Conservation (phyloP, 2,113 vertebrate species). For the Malurus melanocephalus region DNA sequence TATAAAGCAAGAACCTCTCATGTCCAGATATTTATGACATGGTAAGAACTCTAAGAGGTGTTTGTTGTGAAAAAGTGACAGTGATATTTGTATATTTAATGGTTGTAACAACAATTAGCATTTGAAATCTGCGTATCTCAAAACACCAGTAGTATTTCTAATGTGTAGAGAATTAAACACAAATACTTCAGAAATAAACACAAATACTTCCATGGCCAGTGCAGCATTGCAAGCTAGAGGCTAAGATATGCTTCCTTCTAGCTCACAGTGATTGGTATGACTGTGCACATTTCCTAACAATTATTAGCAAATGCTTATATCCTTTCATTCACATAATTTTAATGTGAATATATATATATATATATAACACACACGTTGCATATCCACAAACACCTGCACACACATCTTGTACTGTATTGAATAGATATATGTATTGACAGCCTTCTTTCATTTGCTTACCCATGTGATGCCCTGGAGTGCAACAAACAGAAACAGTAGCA, state of each 20-base stretch:
- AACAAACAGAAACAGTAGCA: neutral
- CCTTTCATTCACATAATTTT: neutral
- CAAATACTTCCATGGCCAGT: neutral
- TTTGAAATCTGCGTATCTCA: neutral
- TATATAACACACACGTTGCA: accelerated
- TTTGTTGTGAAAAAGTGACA: neutral
- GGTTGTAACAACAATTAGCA: neutral
- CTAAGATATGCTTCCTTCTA: neutral
- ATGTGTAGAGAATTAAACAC: neutral
- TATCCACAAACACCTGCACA: neutral
- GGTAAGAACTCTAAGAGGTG: neutral
- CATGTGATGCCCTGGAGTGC: neutral
- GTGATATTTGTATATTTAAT: neutral
- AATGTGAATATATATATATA: neutral
- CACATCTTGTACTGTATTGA: neutral
- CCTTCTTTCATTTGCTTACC: neutral
- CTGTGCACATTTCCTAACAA: neutral
- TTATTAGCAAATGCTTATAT: neutral
- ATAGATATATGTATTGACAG: neutral
- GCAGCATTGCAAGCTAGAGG: neutral
- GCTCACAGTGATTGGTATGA: neutral
- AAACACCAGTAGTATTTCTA: neutral
- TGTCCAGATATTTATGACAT: neutral
- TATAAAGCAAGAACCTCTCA: neutral
- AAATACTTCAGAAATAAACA: neutral